These are phyloP conservation scores for Lycophotia porphyrea DNA, from an alignment of 2,888 invertebrate genomes.

Conservation along the genomic window DNA sequence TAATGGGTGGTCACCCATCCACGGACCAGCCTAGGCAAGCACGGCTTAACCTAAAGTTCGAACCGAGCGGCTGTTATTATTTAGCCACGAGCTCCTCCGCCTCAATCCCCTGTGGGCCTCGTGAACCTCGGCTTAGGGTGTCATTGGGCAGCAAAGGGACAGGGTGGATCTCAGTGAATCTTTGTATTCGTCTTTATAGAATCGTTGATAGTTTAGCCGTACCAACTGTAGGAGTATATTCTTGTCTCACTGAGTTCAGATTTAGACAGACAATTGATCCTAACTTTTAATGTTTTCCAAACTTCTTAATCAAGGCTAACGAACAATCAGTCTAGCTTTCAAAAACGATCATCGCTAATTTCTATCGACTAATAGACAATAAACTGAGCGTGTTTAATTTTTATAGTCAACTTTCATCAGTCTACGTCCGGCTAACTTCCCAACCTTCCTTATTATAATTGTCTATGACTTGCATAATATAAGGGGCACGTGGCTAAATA, in stretches of 20 bases:
- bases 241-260: not conserved
- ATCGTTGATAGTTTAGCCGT: not conserved
- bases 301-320: conserved; percentile 10
- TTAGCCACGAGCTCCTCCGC: too few relatives aligned
- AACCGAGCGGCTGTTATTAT: too few relatives aligned
- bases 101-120: too few relatives aligned
- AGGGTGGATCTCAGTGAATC: too few relatives aligned
- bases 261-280: not conserved
- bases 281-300: not conserved
- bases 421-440: conserved; percentile 23
- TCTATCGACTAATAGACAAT: conserved; percentile 22
- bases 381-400: conserved; percentile 29
- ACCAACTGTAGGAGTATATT: not conserved
- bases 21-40: too few relatives aligned
- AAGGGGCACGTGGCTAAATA: not conserved
- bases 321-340: conserved; percentile 23
- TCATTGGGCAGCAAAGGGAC: too few relatives aligned
- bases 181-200: not conserved
- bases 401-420: conserved; percentile 41
- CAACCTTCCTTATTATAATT: conserved; percentile 22
- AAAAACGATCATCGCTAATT: conserved; percentile 14
- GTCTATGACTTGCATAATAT: conserved; percentile 42
- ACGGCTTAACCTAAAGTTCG: too few relatives aligned
- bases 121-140: too few relatives aligned
- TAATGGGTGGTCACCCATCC: too few relatives aligned